Conservation (phyloP, 2,797 vertebrate genomes). For the Lutjanus campechanus region DNA sequence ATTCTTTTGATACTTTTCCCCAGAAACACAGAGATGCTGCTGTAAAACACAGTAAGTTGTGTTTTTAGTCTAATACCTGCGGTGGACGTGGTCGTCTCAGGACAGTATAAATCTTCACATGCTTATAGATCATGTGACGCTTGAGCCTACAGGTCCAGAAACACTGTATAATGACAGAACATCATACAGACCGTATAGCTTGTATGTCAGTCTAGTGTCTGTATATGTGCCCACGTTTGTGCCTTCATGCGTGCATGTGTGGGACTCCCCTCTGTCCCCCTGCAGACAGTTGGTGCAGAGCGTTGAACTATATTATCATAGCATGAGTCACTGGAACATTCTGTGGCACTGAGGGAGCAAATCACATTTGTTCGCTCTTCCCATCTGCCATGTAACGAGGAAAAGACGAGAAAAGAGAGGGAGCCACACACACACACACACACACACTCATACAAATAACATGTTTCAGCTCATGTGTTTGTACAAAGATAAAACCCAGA, state of each 20-base stretch:
- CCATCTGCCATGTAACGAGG: conserved; percentile 65
- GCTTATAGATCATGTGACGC: not conserved
- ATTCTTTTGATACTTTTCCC: not conserved
- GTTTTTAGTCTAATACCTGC: no score
- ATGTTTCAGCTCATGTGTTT: not conserved
- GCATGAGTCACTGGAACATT: conserved; percentile 73
- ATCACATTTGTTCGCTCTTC: conserved; percentile 61
- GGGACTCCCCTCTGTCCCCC: conserved; percentile 31
- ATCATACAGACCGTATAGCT: not conserved
- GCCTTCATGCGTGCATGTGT: conserved; percentile 6
- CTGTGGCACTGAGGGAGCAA: conserved; percentile 52
- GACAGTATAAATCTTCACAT: no score
- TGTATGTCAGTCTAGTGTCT: conserved; percentile 7
- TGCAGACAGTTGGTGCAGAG: conserved; percentile 59
- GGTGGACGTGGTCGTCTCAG: no score
- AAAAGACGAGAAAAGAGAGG: not conserved
- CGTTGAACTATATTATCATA: conserved; percentile 60
- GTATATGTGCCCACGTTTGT: conserved; percentile 10
- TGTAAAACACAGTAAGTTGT: no score
- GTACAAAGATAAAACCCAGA: not conserved
- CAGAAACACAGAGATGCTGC: not conserved
- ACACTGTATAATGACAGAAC: not conserved
- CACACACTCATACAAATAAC: not conserved
- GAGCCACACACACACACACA: not conserved
- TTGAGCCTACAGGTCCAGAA: not conserved